Evolutionary conservation across 1,140 invertebrate genomes (phyloP).

Genomic region (Medauroidea extradentata): DNA sequence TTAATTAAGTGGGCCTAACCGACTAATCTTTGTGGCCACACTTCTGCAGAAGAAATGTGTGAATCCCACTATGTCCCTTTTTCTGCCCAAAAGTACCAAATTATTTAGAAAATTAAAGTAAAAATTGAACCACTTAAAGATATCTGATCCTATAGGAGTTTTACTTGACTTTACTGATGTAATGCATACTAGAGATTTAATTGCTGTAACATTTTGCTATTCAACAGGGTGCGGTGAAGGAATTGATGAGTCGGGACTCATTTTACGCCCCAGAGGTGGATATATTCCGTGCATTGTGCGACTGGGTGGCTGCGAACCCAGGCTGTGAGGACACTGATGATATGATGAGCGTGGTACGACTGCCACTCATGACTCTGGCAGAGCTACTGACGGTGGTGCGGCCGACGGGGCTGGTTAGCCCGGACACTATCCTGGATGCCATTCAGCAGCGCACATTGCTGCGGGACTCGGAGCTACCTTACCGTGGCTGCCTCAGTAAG

Average conservation of each 20-base stretch:
- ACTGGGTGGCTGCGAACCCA: constrained; percentile 79
- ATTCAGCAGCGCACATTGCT: constrained; percentile 79
- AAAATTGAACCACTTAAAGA: too few relatives aligned
- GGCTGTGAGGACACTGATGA: constrained; percentile 46
- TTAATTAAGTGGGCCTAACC: too few relatives aligned
- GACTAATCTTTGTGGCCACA: too few relatives aligned
- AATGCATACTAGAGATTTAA: neutral
- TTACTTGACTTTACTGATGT: neutral
- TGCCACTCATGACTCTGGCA: constrained; percentile 81
- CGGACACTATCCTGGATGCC: constrained; percentile 91
- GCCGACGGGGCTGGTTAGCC: constrained; percentile 75
- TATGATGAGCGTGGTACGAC: constrained; percentile 56
- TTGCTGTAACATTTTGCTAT: too few relatives aligned
- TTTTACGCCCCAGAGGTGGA: constrained; percentile 95
- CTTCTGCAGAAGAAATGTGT: too few relatives aligned
- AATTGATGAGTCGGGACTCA: constrained; percentile 86
- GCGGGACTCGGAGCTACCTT: constrained; percentile 70
- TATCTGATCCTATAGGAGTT: neutral
- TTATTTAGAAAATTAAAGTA: too few relatives aligned
- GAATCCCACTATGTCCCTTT: too few relatives aligned
- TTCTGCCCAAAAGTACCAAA: too few relatives aligned
- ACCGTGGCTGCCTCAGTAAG: constrained; percentile 71
- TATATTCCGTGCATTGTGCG: constrained; percentile 84
- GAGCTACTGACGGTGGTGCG: constrained; percentile 86
- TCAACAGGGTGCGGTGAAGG: constrained; percentile 64